Base-by-base conservation (phyloP, 2,797 vertebrate genomes). In the Acrossocheilus wenchowensis region DNA sequence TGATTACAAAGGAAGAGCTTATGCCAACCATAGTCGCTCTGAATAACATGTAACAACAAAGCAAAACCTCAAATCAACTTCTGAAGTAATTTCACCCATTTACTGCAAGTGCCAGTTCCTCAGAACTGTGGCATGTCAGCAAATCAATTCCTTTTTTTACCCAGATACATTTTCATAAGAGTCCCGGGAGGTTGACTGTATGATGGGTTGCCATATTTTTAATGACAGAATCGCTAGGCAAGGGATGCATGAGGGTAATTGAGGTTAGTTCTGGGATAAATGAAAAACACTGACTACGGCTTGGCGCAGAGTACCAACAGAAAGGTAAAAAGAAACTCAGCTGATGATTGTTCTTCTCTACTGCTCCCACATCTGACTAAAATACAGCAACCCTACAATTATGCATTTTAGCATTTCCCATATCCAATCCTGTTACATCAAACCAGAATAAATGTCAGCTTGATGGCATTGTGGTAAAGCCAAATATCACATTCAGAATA, bases 401-500 rank as follows among this genome's bases (percentile, higher is more conserved):
- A 71, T n/a, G 12, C 50, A 71, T 77, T 84, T 77, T 2, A 23
- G 57, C 43, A n/a, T 30, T 84, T 78, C 39, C 45, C 21, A 78
- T 14, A 41, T 84, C 48, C 39, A 57, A 34, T 69, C 68, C 9
- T 10, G 15, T 57, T 23, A 64, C 57, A 84, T 71, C 48, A 74
- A 74, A 75, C 72, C 17, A n/a, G 41, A 73, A 64, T 57, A 69
- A 71, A 78, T 71, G n/a, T 71, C 66, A 60, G 84, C 68, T 73
- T 45, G 26, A 85, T 45, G 52, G 30, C 66, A 69, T 21, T 39
- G 77, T 71, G 84, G 39, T 60, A n/a, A 23, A 80, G 50, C 26
- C n/a, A 78, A 60, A 69, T 34, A 68, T 39, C 43, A 86, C 30
- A 43, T 75, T 10, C 34, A 60, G 62, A 85, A 73, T 48, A 34